Percentiles rank a stretch among this genome's conserved stretches.
These are phyloP conservation scores for Callyntrura guangdongensis DNA, from an alignment of 2,888 invertebrate genomes.

Conservation along the genomic window DNA sequence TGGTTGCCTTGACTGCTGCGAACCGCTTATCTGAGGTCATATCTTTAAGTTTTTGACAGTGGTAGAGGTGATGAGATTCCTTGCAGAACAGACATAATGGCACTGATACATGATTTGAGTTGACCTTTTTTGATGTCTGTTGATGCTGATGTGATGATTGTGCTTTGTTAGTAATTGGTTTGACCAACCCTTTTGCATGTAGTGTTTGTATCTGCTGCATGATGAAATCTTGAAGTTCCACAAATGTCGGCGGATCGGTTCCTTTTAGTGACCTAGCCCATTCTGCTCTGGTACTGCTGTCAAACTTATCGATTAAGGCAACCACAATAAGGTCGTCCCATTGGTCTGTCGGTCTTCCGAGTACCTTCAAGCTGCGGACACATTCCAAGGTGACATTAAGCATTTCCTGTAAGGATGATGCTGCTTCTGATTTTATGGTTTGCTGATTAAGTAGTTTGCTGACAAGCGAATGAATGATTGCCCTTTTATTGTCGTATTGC, in stretches of 20 bases:
- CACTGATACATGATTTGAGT: not conserved
- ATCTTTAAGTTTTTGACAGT: not conserved
- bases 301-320: conserved; percentile 45
- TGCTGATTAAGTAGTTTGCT: conserved; percentile 34
- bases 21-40: not conserved
- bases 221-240: conserved; percentile 53
- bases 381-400: conserved; percentile 14
- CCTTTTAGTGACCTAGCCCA: conserved; percentile 44
- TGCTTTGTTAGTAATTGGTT: not conserved
- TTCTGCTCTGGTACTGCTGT: conserved; percentile 34
- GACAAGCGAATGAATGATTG: conserved; percentile 57
- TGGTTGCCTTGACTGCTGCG: not conserved
- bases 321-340: conserved; percentile 63
- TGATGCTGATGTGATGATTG: not conserved
- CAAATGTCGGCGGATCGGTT: conserved; percentile 18
- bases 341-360: conserved; percentile 24
- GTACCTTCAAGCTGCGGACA: conserved; percentile 22
- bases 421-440: not conserved
- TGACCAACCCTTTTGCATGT: conserved; percentile 12
- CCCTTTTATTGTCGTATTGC: conserved; percentile 69
- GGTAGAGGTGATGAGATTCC: not conserved
- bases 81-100: not conserved
- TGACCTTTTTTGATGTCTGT: not conserved
- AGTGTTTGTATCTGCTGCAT: conserved; percentile 39
- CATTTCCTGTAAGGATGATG: not conserved